Base-by-base conservation (phyloP, 2,113 vertebrate genomes). In the Labeo catla region DNA sequence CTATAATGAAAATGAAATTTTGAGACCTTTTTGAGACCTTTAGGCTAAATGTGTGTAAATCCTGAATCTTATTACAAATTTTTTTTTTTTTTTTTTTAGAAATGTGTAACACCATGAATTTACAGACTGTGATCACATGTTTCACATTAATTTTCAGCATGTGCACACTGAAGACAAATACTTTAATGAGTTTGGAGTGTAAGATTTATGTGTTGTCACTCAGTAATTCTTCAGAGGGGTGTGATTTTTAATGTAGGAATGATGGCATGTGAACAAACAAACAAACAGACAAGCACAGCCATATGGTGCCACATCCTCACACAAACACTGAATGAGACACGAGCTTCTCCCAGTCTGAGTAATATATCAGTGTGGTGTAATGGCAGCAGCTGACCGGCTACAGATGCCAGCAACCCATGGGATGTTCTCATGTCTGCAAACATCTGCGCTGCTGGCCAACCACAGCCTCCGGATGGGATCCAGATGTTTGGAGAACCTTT, bases 401-500 rank as follows among this genome's bases (percentile, higher is more conserved):
- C 84, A 88, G 88, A 83, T 66, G 92, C 88, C 85, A 76, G 90
- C 88, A 81, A 54, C 90, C 76, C 66, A 83, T 12, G 78, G 83
- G 79, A 87, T 85, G 85, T 85, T 85, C 85, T 89, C 86, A 83
- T 87, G 78, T 70, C 77, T 72, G 81, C 66, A 86, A 49, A 92
- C 89, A 90, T 87, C 84, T 86, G 84, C 66, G 59, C 76, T 61
- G 34, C 88, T 87, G 91, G 89, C 88, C 87, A 80, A 83, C 85
- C 86, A 70, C 68, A 86, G 83, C 81, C 80, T 76, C 19, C 84
- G 88, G 91, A 90, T 92, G 70, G 84, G 82, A 85, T 77, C 90
- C 92, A 94, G 92, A 92, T 94, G 92, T 92, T 65, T 85, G 86
- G 85, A 87, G 91, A 92, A 89, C 57, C 86, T 91, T 80, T 85